A percentile compares a stretch with the other conserved stretches of the same genome.
Evolutionary conservation across 2,113 vertebrate species (phyloP).

Genomic region (Corythaixoides concolor): DNA sequence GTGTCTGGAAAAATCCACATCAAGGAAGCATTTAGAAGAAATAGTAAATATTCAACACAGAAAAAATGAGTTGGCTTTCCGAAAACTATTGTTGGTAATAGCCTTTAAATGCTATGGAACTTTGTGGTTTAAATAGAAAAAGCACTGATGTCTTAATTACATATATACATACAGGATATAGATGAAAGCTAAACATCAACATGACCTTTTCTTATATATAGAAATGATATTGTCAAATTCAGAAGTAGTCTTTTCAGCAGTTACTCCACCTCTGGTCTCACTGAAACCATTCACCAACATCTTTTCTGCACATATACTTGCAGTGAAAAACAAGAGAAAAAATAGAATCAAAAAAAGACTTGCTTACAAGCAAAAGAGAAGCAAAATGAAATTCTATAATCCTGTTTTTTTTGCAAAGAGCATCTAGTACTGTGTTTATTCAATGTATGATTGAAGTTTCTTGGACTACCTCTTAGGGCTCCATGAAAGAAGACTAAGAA

Average conservation of each 20-base stretch:
- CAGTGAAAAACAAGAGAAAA: not conserved
- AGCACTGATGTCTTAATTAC: not conserved
- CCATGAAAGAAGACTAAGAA: not conserved
- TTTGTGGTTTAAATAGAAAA: not conserved
- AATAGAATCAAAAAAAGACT: not conserved
- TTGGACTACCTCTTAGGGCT: not conserved
- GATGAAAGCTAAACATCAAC: not conserved
- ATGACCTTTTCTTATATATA: not conserved
- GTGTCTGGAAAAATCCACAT: not conserved
- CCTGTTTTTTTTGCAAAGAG: fast-evolving
- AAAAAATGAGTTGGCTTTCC: not conserved
- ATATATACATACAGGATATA: not conserved
- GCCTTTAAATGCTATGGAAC: not conserved
- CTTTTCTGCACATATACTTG: not conserved
- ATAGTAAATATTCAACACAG: not conserved
- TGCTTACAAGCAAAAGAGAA: not conserved
- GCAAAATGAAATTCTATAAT: not conserved
- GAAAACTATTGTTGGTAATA: not conserved
- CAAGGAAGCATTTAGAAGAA: not conserved
- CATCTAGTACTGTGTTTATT: not conserved
- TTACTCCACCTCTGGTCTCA: not conserved
- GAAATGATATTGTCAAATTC: not conserved
- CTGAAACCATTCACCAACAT: not conserved
- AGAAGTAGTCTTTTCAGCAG: not conserved
- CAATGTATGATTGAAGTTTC: not conserved